Evolutionary conservation across 1,140 invertebrate species (phyloP).

Genomic region (Lordiphosa collinella): DNA sequence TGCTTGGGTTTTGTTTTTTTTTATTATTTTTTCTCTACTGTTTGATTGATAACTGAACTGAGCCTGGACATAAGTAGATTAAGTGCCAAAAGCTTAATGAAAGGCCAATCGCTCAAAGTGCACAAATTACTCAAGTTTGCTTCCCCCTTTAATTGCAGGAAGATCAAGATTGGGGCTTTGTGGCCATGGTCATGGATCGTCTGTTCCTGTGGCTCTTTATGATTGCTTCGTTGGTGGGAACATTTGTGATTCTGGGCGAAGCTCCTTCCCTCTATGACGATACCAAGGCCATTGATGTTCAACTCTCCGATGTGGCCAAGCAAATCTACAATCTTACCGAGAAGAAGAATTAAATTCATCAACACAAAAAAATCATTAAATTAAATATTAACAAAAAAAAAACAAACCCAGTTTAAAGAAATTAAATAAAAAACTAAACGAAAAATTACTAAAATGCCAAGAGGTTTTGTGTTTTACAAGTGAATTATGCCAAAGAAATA

Average conservation of each 20-base stretch:
- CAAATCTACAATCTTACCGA: conserved; percentile 81
- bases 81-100: conserved; percentile 59
- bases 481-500: conserved; percentile 30
- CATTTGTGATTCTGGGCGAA: conserved; percentile 91
- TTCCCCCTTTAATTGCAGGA: conserved; percentile 84
- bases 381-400: conserved; percentile 27
- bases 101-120: conserved; percentile 66
- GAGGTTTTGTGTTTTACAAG: conserved; percentile 27
- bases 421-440: conserved; percentile 45
- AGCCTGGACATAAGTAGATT: conserved; percentile 61
- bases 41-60: conserved; percentile 68
- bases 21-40: conserved; percentile 31
- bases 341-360: conserved; percentile 76
- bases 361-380: conserved; percentile 16
- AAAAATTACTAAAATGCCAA: conserved; percentile 56
- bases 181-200: conserved; percentile 98
- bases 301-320: conserved; percentile 90
- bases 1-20: conserved; percentile 21
- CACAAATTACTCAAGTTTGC: conserved; percentile 35
- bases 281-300: conserved; percentile 89
- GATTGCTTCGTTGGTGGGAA: conserved; percentile 93
- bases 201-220: conserved; percentile 98
- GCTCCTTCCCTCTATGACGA: conserved; percentile 94
- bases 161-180: conserved; percentile 99
- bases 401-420: conserved; percentile 32